A percentile compares a stretch with the other conserved stretches of the same genome.
These are phyloP conservation scores for Burhinus bistriatus DNA, from an alignment of 2,113 vertebrate species.

Conservation along the genomic window DNA sequence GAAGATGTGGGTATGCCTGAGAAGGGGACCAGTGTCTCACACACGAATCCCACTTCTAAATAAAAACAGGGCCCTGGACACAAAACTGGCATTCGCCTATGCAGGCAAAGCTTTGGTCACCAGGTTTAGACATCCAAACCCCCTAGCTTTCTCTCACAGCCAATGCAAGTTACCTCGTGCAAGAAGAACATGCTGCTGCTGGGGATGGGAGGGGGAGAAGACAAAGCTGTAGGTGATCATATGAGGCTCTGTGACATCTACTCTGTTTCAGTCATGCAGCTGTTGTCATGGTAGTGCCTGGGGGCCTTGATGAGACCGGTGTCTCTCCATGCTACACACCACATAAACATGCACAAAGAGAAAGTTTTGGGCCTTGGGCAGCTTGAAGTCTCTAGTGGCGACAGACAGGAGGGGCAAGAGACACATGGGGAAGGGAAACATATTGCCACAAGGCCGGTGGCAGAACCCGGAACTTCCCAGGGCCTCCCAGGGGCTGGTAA, in stretches of 20 bases:
- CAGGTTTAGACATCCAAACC: neutral
- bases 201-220: neutral
- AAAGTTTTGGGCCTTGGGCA: neutral
- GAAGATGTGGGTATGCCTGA: neutral
- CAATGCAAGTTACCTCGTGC: neutral
- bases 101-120: neutral
- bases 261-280: rapidly evolving
- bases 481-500: neutral
- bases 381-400: neutral
- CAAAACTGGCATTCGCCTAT: rapidly evolving
- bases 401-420: neutral
- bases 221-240: neutral
- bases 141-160: neutral
- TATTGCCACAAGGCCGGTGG: neutral
- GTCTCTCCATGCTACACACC: neutral
- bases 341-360: neutral
- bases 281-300: neutral
- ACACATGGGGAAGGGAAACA: rapidly evolving
- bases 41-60: neutral
- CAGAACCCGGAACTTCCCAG: neutral
- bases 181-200: neutral
- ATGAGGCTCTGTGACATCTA: neutral
- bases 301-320: neutral
- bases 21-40: neutral
- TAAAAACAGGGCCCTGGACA: neutral